Evolutionary conservation across 2,113 vertebrate species (phyloP).

Genomic region (Tapirus terrestris): DNA sequence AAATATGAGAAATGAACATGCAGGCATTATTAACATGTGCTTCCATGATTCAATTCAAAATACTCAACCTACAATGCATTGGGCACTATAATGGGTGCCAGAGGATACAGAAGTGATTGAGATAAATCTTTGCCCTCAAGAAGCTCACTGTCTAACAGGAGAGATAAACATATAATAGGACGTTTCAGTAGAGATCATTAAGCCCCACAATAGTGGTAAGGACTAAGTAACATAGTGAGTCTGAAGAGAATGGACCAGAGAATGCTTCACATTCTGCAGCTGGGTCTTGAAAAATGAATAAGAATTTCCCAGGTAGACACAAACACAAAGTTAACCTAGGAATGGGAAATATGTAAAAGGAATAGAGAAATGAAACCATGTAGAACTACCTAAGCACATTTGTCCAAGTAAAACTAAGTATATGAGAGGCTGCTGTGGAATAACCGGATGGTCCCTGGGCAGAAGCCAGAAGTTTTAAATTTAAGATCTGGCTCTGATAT

Average conservation of each 20-base stretch:
- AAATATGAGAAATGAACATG: neutral
- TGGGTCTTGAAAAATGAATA: neutral
- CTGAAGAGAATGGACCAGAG: neutral
- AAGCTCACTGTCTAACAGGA: neutral
- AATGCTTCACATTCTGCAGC: neutral
- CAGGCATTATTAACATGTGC: neutral
- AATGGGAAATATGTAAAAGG: neutral
- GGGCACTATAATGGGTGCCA: neutral
- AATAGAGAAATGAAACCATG: neutral
- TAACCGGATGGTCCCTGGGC: neutral
- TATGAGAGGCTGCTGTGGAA: neutral
- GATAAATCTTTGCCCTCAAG: neutral
- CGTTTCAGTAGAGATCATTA: neutral
- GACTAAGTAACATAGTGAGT: neutral
- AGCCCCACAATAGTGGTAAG: neutral
- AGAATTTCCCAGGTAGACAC: neutral
- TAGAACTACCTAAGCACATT: neutral
- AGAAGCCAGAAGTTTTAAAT: neutral
- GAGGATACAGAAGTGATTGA: neutral
- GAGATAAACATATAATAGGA: neutral
- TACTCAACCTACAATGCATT: neutral
- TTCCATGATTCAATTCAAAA: neutral
- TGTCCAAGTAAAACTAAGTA: neutral
- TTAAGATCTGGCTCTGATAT: neutral
- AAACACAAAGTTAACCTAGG: neutral